A percentile compares a stretch with the other conserved stretches of the same genome.
phyloP scores from a whole-genome alignment of 2,113 vertebrate species.

The Enhydra lutris region DNA sequence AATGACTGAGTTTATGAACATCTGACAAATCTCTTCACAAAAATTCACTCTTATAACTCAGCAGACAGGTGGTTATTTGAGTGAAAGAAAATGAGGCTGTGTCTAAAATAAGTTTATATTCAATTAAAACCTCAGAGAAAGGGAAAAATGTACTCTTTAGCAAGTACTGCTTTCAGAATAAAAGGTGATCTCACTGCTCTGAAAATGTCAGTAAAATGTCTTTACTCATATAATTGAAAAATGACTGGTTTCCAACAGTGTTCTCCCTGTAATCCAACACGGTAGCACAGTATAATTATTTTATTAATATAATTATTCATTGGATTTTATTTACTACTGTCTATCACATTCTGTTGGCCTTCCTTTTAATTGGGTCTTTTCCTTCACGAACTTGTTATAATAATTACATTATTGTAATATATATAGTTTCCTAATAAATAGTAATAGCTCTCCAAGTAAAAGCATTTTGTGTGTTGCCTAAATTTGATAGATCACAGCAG shows the following conservation, averaged over 20 bases:
- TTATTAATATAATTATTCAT: not conserved
- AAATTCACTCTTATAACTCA: not conserved
- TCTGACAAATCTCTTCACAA: not conserved
- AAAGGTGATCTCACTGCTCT: not conserved
- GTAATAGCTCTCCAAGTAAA: not conserved
- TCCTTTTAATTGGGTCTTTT: not conserved
- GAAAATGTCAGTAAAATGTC: constrained; percentile 4
- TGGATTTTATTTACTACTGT: not conserved
- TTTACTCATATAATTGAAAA: not conserved
- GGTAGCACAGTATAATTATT: not conserved
- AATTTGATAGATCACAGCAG: not conserved
- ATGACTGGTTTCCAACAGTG: not conserved
- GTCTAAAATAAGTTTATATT: not conserved
- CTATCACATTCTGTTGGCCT: not conserved
- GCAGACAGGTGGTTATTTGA: not conserved
- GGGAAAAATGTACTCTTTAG: not conserved
- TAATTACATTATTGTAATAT: not conserved
- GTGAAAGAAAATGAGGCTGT: not conserved
- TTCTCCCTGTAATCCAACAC: not conserved
- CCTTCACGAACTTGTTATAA: not conserved
- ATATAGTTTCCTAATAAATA: not conserved
- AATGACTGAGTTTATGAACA: not conserved
- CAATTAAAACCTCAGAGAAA: not conserved
- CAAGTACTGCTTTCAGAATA: not conserved
- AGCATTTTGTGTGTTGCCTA: not conserved